Evolutionary conservation across 2,888 invertebrate species (phyloP), one percentile per base, ranked within the genome.

Genomic region (Parnassius glacialis): DNA sequence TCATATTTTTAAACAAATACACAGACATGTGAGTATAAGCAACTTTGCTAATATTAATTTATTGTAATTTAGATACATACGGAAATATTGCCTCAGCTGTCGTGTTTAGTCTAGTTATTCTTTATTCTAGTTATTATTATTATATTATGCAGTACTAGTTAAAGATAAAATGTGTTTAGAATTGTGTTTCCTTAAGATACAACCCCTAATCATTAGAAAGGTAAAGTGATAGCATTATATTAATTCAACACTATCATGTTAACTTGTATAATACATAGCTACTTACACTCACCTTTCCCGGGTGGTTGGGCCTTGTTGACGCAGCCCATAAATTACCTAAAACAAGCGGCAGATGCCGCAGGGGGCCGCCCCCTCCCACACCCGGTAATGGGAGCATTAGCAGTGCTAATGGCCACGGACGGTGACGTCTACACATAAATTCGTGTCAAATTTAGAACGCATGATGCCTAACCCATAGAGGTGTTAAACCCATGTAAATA

Each of bases 331-430:
- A 90, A 91, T 91, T 90, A 90, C 83, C 78, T 87, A 89, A 90
- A 91, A 91, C 91, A 91, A 90, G 91, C 89, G 85, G 83, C 90
- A 90, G 89, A 88, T 90, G 90, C 83, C 84, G 78, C 70, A 77
- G 76, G 75, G 74, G 72, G 64, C 65, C 68, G 68, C 75, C 70
- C 72, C 74, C 76, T 68, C 73, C 75, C 74, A 70, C 68, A 65
- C 72, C 80, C 87, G 85, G 87, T 90, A 90, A 90, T 89, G 88
- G 87, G 76, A 75, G 88, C 90, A 90, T 90, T 90, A 90, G 90
- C 83, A 83, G 80, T 81, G 85, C 90, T 91, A 90, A 90, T 90
- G 90, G 89, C 79, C 74, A 74, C 80, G 83, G 84, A 80, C 85
- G 83, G 78, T 88, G 90, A 90, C 90, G 87, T 84, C 74, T 79